Evolutionary conservation across 2,888 invertebrate species (phyloP), one percentile per base, ranked within the genome.

Genomic region (Branchipolynoe longqiensis): DNA sequence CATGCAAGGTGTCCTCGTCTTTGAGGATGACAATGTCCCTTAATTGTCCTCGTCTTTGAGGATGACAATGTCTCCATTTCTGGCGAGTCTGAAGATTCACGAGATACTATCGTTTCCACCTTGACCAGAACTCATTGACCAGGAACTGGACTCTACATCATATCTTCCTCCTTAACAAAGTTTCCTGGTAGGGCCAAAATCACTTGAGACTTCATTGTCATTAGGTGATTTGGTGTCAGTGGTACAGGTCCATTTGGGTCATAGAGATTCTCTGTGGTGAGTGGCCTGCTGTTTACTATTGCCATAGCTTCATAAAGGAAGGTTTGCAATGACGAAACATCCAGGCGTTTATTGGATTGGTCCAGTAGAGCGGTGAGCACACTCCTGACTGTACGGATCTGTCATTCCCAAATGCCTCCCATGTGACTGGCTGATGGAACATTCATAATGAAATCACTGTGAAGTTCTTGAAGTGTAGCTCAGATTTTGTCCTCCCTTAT

Each of bases 391-490:
- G 88, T 85, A 25, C 89, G 74, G 28, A 90, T 90, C 74, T 89
- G 89, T 22, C 90, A 31, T 73, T 91, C 91, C 90, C 90, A 90
- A 1, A 89, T 87, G 22, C 90, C 90, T 33, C 89, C 90, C 87
- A 89, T 88, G 83, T 90, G 90, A 48, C 88, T 89, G 0, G 90
- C 88, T 40, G 62, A 64, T 12, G 90, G 89, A 18, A 88, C 88
- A 85, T 89, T 90, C 83, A 87, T n/a, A 64, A 83, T 28, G 22
- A 62, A 87, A n/a, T 84, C 83, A 84, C 78, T 73, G 4, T 40
- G 33, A 33, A 58, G 8, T 3, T 85, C 54, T 6, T 31, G 12
- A 4, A 86, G 59, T 25, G 41, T 54, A 0, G 41, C 2, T n/a
- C 48, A 8, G 1, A 87, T 31, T 54, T n/a, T 64, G 14, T 86